These are phyloP conservation scores for Lucinisca nassula DNA, from an alignment of 2,888 invertebrate genomes.

Conservation along the genomic window DNA sequence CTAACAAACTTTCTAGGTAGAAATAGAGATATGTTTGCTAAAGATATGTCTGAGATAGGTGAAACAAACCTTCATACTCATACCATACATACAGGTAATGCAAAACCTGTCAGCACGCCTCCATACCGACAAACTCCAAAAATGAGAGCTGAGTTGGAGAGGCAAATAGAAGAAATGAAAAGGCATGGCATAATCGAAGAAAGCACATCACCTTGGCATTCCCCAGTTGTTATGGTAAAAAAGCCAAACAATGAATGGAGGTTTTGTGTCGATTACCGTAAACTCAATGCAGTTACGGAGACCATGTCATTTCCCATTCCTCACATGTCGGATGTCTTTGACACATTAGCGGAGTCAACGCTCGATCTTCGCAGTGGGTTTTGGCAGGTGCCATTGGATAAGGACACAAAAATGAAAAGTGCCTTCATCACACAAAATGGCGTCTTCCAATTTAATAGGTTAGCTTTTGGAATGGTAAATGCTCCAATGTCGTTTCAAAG, in stretches of 20 bases:
- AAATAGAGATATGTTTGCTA: constrained; percentile 41
- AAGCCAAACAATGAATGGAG: constrained; percentile 39
- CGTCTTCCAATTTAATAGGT: constrained; percentile 34
- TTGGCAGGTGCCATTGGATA: constrained; percentile 43
- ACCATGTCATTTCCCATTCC: constrained; percentile 37
- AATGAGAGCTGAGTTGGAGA: constrained; percentile 18
- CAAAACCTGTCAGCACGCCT: constrained; percentile 30
- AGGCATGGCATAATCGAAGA: constrained; percentile 45
- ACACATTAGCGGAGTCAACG: constrained; percentile 30
- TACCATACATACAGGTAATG: constrained; percentile 49
- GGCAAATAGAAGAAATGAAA: constrained; percentile 45
- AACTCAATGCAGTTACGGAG: constrained; percentile 22
- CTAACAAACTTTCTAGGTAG: constrained; percentile 10
- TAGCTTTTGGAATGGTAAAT: constrained; percentile 58
- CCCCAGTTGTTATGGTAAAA: constrained; percentile 50
- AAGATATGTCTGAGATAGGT: constrained; percentile 48
- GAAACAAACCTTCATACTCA: constrained; percentile 36
- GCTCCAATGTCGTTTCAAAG: constrained; percentile 44
- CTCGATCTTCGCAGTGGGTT: constrained; percentile 47
- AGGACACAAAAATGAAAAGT: constrained; percentile 32
- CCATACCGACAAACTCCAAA: constrained; percentile 32
- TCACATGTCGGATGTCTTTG: constrained; percentile 29
- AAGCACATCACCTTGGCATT: constrained; percentile 37
- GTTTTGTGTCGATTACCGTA: constrained; percentile 24
- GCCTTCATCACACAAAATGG: constrained; percentile 45